phyloP scores from a whole-genome alignment of 53 echinoderm and acorn worm genomes.

The Henricia sp. region DNA sequence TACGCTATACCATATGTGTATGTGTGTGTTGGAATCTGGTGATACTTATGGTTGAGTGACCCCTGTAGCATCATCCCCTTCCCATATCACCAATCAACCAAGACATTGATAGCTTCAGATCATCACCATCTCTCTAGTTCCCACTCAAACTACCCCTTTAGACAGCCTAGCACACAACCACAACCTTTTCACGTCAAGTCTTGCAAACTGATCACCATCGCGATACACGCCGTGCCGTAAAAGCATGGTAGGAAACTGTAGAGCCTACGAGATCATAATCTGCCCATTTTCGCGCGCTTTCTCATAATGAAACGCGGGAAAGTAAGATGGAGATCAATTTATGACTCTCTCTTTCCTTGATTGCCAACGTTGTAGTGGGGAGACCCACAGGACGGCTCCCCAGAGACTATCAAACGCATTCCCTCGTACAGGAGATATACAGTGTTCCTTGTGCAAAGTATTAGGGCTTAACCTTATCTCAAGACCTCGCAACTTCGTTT shows the following conservation, averaged over 20 bases:
- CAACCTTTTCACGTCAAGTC: constrained; percentile 39
- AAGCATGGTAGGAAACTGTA: constrained; percentile 55
- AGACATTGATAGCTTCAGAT: constrained; percentile 62
- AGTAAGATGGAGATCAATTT: constrained; percentile 59
- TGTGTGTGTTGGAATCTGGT: no score
- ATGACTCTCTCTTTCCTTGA: constrained; percentile 45
- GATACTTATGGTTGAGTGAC: constrained; percentile 62
- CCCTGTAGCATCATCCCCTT: constrained; percentile 19
- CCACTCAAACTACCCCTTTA: constrained; percentile 7
- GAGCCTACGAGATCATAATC: constrained; percentile 49
- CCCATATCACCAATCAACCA: constrained; percentile 31
- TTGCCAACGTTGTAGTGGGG: constrained; percentile 53
- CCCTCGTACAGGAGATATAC: constrained; percentile 47
- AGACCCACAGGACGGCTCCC: constrained; percentile 53
- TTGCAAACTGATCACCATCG: constrained; percentile 8
- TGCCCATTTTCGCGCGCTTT: constrained; percentile 58
- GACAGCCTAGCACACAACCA: constrained; percentile 13
- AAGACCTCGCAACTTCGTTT: constrained; percentile 21
- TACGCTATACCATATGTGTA: no score
- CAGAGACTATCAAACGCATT: constrained; percentile 36
- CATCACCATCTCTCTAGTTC: constrained; percentile 48
- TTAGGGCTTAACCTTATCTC: constrained; percentile 40
- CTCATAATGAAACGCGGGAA: constrained; percentile 54
- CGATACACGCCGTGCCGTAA: constrained; percentile 14
- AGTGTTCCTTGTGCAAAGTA: constrained; percentile 3